phyloP scores from a whole-genome alignment of 2,113 vertebrate species.

The Solea solea region DNA sequence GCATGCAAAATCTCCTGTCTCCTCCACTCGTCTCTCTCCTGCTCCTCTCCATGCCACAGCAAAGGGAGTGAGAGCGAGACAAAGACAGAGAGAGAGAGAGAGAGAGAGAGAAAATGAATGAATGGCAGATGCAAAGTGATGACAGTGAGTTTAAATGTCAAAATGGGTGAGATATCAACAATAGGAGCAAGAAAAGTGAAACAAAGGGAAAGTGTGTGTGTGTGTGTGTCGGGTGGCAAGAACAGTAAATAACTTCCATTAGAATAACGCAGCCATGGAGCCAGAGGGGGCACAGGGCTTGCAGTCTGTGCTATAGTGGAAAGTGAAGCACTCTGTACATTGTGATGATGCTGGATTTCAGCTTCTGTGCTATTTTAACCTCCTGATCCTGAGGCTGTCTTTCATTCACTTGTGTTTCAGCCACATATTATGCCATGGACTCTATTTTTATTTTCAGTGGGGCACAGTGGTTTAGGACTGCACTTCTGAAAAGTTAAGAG shows the following conservation, averaged over 20 bases:
- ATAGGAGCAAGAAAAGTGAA: constrained; percentile 24
- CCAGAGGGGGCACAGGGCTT: constrained; percentile 47
- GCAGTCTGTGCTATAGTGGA: constrained; percentile 37
- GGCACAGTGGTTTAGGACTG: constrained; percentile 1
- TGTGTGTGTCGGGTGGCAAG: constrained; percentile 8
- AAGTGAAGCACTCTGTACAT: constrained; percentile 42
- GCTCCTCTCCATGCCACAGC: constrained; percentile 44
- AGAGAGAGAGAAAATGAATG: constrained; percentile 3
- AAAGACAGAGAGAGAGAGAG: constrained; percentile 12
- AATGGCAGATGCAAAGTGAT: constrained; percentile 54
- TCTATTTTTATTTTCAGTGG: constrained; percentile 19
- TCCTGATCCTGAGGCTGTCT: constrained; percentile 29
- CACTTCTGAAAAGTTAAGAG: background rate
- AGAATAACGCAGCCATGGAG: constrained; percentile 40
- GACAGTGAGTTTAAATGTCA: constrained; percentile 64
- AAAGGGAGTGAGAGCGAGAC: constrained; percentile 30
- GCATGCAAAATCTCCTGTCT: constrained; percentile 82
- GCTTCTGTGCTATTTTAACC: constrained; percentile 32
- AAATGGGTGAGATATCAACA: constrained; percentile 52
- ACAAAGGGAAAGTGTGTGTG: constrained; percentile 25
- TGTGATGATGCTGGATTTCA: constrained; percentile 39
- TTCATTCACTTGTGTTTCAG: constrained; percentile 27
- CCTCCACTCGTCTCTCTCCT: constrained; percentile 69
- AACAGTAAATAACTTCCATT: constrained; percentile 67
- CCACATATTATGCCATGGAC: background rate